These are phyloP conservation scores for Antedon mediterranea DNA, from an alignment of 53 echinoderm and acorn worm species.

Conservation along the genomic window DNA sequence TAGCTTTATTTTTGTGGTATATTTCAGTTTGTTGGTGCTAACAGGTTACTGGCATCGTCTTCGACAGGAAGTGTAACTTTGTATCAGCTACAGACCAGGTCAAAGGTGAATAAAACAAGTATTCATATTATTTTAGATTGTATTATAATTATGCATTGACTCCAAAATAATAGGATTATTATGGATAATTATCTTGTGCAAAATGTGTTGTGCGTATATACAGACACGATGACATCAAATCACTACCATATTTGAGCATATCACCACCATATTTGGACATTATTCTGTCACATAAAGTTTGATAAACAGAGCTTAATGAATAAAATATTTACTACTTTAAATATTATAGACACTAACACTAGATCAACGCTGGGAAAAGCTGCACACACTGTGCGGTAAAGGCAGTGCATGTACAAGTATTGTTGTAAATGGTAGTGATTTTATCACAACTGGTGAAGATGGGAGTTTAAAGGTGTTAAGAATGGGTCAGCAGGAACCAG, in stretches of 20 bases:
- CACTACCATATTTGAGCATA: too few relatives aligned
- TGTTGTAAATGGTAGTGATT: constrained; percentile 64
- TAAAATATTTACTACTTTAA: too few relatives aligned
- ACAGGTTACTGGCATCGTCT: constrained; percentile 53
- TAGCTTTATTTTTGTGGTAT: too few relatives aligned
- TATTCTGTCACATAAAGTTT: too few relatives aligned
- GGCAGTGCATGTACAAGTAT: constrained; percentile 71
- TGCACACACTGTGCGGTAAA: constrained; percentile 42
- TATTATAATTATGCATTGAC: neutral
- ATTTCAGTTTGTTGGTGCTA: constrained; percentile 57
- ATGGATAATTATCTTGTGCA: too few relatives aligned
- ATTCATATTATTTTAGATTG: neutral
- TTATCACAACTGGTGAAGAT: constrained; percentile 81
- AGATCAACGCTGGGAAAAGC: constrained; percentile 49
- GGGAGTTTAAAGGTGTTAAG: constrained; percentile 69
- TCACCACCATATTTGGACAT: too few relatives aligned
- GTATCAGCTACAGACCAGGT: neutral
- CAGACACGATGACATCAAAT: too few relatives aligned
- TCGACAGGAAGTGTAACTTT: constrained; percentile 44
- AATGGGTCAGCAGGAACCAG: constrained; percentile 60
- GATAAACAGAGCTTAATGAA: too few relatives aligned
- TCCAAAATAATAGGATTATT: too few relatives aligned
- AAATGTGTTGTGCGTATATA: too few relatives aligned
- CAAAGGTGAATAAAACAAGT: constrained; percentile 17
- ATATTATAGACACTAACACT: constrained; percentile 12